Evolutionary conservation across 2,113 vertebrate species (phyloP).

Genomic region (Dendrocopos noguchii): DNA sequence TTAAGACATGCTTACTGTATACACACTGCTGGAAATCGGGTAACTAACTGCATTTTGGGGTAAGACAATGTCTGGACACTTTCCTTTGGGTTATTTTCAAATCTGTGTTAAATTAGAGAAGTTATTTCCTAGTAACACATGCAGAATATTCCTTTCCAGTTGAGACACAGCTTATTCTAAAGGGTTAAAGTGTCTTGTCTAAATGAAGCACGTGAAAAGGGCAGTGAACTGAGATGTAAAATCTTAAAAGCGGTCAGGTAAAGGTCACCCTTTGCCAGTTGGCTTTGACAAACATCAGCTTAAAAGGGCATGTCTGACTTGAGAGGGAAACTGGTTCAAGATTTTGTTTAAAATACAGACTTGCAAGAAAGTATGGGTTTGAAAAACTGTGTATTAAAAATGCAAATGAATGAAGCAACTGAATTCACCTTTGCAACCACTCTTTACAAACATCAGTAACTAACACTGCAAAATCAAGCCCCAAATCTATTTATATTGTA

Average conservation of each 20-base stretch:
- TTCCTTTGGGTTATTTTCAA: constrained; percentile 36
- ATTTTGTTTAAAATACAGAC: constrained; percentile 59
- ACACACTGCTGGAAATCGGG: constrained; percentile 17
- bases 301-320: constrained; percentile 73
- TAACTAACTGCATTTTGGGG: constrained; percentile 17
- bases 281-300: constrained; percentile 69
- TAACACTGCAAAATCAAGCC: constrained; percentile 44
- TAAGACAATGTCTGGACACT: constrained; percentile 7
- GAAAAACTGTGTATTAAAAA: constrained; percentile 24
- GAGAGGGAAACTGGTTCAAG: constrained; percentile 30
- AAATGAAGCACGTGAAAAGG: constrained; percentile 69
- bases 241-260: constrained; percentile 64
- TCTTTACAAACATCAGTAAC: not conserved
- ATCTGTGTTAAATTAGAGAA: constrained; percentile 34
- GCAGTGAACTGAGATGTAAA: constrained; percentile 64
- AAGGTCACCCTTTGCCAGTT: constrained; percentile 73
- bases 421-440: constrained; percentile 4
- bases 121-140: not conserved
- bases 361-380: not conserved
- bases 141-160: constrained; percentile 34
- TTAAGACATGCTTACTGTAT: constrained; percentile 29
- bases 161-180: constrained; percentile 35
- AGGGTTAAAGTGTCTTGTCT: constrained; percentile 48
- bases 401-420: constrained; percentile 28
- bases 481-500: not conserved